Evolutionary conservation across 2,797 vertebrate species (phyloP), one percentile per base, ranked within the genome.

Genomic region (Acropternis orthonyx): DNA sequence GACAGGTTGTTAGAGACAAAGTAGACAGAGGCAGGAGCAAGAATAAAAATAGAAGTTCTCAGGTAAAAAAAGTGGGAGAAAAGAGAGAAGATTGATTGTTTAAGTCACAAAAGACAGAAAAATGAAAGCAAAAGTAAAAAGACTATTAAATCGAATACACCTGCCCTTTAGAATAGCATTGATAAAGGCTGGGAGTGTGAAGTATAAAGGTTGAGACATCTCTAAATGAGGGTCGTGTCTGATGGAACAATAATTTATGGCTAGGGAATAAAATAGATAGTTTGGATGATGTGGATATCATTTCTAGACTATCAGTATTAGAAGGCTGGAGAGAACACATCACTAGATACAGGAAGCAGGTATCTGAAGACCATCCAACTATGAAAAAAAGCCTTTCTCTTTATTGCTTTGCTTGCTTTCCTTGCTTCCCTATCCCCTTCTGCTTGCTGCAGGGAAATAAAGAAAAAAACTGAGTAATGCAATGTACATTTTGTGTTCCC

Each of bases 51-150:
- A 93, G 30, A 85, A 39, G 10, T 93, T 86, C 56, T 75, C 41
- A 32, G 91, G 62, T 63, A 75, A 94, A 86, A 41, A 86, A 71
- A 7, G 69, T 81, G 59, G 44, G 55, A 87, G 43, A 96, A 96
- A 92, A 92, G 74, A 68, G 63, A 63, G 49, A 85, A 94, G 84
- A 93, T 83, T 90, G 51, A 94, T 97, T 94, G 54, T 79, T 91
- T 88, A 77, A 63, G 54, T 96, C 75, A 65, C 56, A 75, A 87
- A 95, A 63, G 49, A 95, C 44, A 95, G 77, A 95, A 79, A 88
- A 94, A 96, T 69, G 26, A 88, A 94, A 39, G 14, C 52, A 92
- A 94, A 96, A 91, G 82, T 89, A 61, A 83, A 52, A 90, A 69
- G 58, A 83, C 36, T 41, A 49, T 78, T 93, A 91, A 84, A 92